Evolutionary conservation across 2,797 vertebrate species (phyloP), one percentile per base, ranked within the genome.

Genomic region (Semotilus atromaculatus): DNA sequence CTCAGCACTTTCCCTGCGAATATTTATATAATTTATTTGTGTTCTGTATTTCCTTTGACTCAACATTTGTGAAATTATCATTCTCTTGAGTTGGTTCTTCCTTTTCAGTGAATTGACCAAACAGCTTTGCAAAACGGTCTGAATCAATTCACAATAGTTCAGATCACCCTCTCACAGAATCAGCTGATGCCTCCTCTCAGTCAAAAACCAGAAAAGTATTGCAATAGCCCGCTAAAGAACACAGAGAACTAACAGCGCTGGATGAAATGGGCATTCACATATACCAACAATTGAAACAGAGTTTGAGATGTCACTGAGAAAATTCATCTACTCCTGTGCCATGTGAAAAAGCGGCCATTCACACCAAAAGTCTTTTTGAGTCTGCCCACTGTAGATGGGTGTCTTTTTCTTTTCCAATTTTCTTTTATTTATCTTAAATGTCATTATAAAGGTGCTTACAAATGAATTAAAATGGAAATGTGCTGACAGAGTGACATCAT

Each of bases 401-500:
- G 58, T 60, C 11, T 62, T 29, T 62, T 62, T 26, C 0, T 13
- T 48, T 21, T 67, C 3, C 1, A 1, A 18, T n/a, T 55, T 16
- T 18, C 29, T 16, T 23, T 60, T 72, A 31, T 31, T 82, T 14
- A 73, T 14, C 36, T 81, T 7, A 14, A 3, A 34, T 82, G 26
- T 45, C 29, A 60, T 45, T 62, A 23, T n/a, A 38, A 38, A 58
- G 36, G 23, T 36, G 64, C 26, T 64, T 34, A 55, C 9, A 51
- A 31, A 51, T 73, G 1, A 14, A 11, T 55, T 55, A 23, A 74
- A 53, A 68, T n/a, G 4, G 26, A 36, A 16, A 29, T 81, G 48
- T 51, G 58, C 2, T 55, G 73, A 67, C 31, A n/a, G 31, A 26
- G 23, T 40, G 62, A 78, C 51, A 84, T 68, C 62, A 66, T 83